Evolutionary conservation across 1,140 invertebrate species (phyloP), one percentile per base, ranked within the genome.

Genomic region (Diploscapter pachys): DNA sequence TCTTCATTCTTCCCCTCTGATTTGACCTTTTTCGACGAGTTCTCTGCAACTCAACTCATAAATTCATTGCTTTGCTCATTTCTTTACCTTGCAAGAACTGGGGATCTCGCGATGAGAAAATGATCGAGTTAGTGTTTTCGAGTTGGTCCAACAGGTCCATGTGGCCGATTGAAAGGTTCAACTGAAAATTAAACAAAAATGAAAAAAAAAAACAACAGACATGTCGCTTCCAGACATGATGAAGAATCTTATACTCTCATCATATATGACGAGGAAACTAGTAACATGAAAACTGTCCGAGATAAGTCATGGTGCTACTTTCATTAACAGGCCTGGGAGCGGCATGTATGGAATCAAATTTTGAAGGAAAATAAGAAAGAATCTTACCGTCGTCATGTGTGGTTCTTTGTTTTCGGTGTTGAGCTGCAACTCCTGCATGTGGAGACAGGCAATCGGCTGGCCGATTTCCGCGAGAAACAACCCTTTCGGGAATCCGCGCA

Each of bases 141-240:
- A 69, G 77, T 52, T 77, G 48, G 64, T 80, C 79, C 4, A 68
- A 49, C 53, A 80, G 54, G 52, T 64, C 65, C 2, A 80, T 11
- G 5, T 72, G 72, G 3, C 66, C 66, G 61, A 80, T 74, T 3
- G 70, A 13, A 5, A 80, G 50, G 51, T 80, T 80, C 52, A 77
- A 8, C 54, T 73, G 61, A 63, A 66, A 70, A 9, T 0, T 11
- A n/a, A 59, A 8, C 3, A 13, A 13, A 53, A 31, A 31, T 31
- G 31, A 1, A 31, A 31, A 31, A 31, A 1, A 31, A 31, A 31
- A 31, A 31, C 31, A 31, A 1, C 31, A 31, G 31, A 31, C 31
- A 31, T 31, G 31, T 31, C 31, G 31, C 31, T 31, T 31, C 31
- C 31, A 31, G 31, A 31, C 31, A 31, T 31, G 31, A 31, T 31